A percentile compares a stretch with the other conserved stretches of the same genome.
These are phyloP conservation scores for Myanophis thanlyinensis DNA, from an alignment of 2,113 vertebrate species.

Conservation along the genomic window DNA sequence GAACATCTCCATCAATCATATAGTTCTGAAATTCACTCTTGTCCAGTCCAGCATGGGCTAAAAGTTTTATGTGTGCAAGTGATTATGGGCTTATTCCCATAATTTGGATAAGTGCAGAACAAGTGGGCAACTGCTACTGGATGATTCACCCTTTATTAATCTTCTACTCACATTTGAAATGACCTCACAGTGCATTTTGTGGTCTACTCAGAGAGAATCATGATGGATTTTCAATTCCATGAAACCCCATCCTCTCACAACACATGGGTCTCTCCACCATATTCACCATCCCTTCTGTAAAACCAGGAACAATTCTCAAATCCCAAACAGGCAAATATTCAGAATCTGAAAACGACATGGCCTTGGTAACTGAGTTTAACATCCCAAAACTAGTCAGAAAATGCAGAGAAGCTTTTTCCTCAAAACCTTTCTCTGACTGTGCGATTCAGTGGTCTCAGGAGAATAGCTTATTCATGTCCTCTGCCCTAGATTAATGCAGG, in stretches of 20 bases:
- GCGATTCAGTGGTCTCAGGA: no score
- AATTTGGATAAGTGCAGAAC: not conserved
- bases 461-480: not conserved
- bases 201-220: not conserved
- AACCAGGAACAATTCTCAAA: not conserved
- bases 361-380: not conserved
- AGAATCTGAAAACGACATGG: not conserved
- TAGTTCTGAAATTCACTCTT: not conserved
- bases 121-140: not conserved
- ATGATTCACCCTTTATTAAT: not conserved
- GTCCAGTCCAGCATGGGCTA: not conserved
- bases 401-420: not conserved
- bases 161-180: not conserved
- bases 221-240: not conserved
- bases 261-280: not conserved
- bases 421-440: not conserved
- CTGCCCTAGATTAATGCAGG: not conserved
- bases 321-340: not conserved
- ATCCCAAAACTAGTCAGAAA: not conserved
- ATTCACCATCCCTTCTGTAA: not conserved
- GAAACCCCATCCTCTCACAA: not conserved
- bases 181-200: not conserved
- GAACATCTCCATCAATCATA: not conserved
- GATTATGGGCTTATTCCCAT: not conserved
- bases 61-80: not conserved